These are phyloP conservation scores for Lasioglossum lativentre DNA, from an alignment of 2,888 invertebrate genomes.

Conservation along the genomic window DNA sequence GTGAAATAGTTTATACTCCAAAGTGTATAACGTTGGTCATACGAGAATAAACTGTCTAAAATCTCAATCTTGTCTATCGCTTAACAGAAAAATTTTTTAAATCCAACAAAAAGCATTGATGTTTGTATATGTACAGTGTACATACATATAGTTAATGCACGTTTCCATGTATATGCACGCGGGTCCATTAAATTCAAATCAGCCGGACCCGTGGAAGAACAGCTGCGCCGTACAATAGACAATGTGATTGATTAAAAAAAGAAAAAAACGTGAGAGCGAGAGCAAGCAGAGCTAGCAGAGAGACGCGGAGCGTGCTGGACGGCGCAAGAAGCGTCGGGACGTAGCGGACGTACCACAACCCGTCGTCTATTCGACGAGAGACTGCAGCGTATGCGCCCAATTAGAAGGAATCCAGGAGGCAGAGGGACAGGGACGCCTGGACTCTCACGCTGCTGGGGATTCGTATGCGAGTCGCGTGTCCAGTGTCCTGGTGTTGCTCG, in stretches of 20 bases:
- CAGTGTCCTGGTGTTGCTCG: constrained; percentile 74
- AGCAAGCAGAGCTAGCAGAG: constrained; percentile 28
- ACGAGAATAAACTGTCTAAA: neutral
- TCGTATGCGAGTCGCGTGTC: constrained; percentile 81
- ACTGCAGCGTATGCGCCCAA: constrained; percentile 71
- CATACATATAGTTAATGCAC: constrained; percentile 53
- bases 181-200: constrained; percentile 61
- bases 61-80: neutral
- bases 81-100: neutral
- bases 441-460: constrained; percentile 74
- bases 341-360: constrained; percentile 5
- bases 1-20: too few species aligned
- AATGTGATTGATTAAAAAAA: constrained; percentile 68
- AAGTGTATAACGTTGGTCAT: too few species aligned
- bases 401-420: constrained; percentile 77
- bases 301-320: constrained; percentile 51
- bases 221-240: constrained; percentile 62
- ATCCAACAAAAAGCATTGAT: neutral
- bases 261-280: constrained; percentile 44
- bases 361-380: constrained; percentile 53
- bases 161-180: constrained; percentile 33
- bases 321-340: constrained; percentile 61
- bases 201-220: constrained; percentile 50
- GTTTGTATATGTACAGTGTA: neutral
- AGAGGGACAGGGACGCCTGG: constrained; percentile 65